phyloP scores from a whole-genome alignment of 1,140 invertebrate species.

The Ladona fulva region DNA sequence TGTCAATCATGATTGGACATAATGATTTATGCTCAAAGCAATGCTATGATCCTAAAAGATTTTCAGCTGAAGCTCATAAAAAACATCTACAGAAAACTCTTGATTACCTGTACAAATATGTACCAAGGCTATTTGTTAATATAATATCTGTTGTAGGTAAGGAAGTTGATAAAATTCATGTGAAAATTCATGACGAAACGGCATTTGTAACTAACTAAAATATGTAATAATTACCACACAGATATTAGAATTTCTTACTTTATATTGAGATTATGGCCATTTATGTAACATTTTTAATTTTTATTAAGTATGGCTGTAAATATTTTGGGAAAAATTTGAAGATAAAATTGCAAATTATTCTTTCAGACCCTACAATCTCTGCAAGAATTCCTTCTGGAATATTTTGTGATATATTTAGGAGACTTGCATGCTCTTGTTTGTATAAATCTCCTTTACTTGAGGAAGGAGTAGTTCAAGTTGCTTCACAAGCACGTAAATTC shows the following conservation, averaged over 20 bases:
- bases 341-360: not conserved
- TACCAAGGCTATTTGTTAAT: slow-evolving; percentile 69
- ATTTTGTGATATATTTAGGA: not conserved
- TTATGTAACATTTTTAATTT: not conserved
- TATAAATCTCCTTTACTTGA: not conserved
- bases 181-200: not conserved
- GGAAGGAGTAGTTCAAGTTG: not conserved
- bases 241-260: not conserved
- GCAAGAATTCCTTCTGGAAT: not conserved
- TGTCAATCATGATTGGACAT: slow-evolving; percentile 78
- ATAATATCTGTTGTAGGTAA: slow-evolving; percentile 64
- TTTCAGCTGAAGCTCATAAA: slow-evolving; percentile 27
- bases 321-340: not conserved
- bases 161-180: slow-evolving; percentile 15
- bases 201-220: not conserved
- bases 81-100: slow-evolving; percentile 30
- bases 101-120: slow-evolving; percentile 51
- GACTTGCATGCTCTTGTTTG: not conserved
- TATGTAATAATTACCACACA: not conserved
- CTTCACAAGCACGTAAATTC: not conserved
- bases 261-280: not conserved
- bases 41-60: slow-evolving; percentile 43
- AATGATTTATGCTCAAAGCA: slow-evolving; percentile 76
- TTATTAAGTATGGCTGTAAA: not conserved
- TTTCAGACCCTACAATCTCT: not conserved